Conservation (phyloP, 2,113 vertebrate species). For the Phylloscopus whistleri region DNA sequence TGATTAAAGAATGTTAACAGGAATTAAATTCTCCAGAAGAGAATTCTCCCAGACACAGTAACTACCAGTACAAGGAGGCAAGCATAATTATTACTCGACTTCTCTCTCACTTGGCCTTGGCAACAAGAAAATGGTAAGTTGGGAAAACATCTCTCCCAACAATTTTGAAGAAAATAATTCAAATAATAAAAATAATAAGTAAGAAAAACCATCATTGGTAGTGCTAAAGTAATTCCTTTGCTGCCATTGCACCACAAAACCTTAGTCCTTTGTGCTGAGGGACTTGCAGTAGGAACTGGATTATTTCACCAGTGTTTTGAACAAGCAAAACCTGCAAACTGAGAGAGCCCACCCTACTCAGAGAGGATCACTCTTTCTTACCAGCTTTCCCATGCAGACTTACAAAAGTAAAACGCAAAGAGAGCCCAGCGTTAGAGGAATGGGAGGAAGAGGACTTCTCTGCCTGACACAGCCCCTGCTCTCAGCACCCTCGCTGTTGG, state of each 20-base stretch:
- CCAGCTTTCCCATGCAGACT: background rate
- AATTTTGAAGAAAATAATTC: background rate
- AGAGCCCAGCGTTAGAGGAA: background rate
- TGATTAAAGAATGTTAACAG: background rate
- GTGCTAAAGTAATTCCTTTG: background rate
- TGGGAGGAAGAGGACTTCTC: background rate
- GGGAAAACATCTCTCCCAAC: background rate
- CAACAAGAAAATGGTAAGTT: background rate
- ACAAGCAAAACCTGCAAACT: background rate
- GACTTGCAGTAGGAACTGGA: background rate
- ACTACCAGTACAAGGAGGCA: background rate
- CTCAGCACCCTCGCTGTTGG: rapidly evolving
- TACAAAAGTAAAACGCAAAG: background rate
- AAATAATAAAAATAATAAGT: background rate
- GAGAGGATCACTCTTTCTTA: background rate
- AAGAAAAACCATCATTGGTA: background rate
- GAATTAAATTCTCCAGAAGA: background rate
- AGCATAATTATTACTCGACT: background rate
- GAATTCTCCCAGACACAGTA: background rate
- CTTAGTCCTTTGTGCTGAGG: background rate
- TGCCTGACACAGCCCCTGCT: background rate
- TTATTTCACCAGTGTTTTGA: background rate
- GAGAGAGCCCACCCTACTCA: background rate
- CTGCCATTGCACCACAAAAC: background rate
- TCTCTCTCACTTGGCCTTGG: background rate